Evolutionary conservation across 2,888 invertebrate genomes (phyloP).

Genomic region (Alloscopus bannaensis): DNA sequence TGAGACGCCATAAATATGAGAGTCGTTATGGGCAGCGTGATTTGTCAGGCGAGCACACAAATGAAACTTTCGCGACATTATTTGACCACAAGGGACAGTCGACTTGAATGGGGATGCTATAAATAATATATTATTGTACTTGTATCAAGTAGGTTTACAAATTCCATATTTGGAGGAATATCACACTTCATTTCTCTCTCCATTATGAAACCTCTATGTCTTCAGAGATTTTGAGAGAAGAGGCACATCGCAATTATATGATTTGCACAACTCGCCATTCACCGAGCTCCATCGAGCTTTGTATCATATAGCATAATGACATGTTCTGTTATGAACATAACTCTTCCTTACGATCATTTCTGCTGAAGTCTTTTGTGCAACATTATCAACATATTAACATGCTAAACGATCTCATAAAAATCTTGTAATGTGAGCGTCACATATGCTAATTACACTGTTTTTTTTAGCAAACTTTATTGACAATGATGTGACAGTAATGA

Average conservation of each 20-base stretch:
- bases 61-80: not conserved
- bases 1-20: no score
- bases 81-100: conserved; percentile 10
- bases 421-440: conserved; percentile 3
- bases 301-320: no score
- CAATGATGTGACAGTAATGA: conserved; percentile 48
- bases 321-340: no score
- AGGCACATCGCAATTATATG: no score
- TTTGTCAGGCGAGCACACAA: no score
- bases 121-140: not conserved
- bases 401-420: conserved; percentile 29
- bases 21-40: no score
- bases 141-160: not conserved
- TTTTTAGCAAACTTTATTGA: conserved; percentile 46
- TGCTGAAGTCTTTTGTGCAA: no score
- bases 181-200: conserved; percentile 17
- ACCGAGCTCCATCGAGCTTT: no score
- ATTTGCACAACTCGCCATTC: no score
- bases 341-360: no score
- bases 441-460: conserved; percentile 30
- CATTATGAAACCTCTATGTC: not conserved
- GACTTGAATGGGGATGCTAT: not conserved
- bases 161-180: conserved; percentile 40
- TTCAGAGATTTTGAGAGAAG: not conserved
- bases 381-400: conserved; percentile 13